phyloP scores from a whole-genome alignment of 1,140 invertebrate species.

The Oppia nitens region DNA sequence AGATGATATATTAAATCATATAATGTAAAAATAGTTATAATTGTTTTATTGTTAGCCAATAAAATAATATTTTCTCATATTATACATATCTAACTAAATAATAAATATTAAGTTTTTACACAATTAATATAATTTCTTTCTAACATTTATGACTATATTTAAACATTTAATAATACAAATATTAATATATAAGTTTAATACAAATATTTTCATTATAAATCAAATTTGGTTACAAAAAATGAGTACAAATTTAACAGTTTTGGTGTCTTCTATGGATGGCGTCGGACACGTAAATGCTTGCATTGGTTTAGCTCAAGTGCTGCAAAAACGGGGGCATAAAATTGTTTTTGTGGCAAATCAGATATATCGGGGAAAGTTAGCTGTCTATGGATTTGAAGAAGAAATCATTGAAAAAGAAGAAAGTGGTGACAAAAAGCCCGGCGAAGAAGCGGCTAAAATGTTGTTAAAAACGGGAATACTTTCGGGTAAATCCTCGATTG shows the following conservation, averaged over 20 bases:
- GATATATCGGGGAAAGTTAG: neutral
- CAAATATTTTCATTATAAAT: too few species aligned
- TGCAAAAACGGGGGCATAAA: neutral
- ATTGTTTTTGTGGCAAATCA: neutral
- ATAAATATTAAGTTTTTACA: too few species aligned
- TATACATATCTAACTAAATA: too few species aligned
- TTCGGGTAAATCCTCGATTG: neutral
- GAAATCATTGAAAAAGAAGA: neutral
- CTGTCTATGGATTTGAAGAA: conserved; percentile 1
- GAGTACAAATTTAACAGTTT: neutral
- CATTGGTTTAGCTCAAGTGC: neutral
- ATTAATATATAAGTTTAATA: too few species aligned
- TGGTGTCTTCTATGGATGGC: neutral
- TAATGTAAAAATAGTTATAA: too few species aligned
- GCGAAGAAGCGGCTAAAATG: neutral
- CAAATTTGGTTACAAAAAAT: too few species aligned
- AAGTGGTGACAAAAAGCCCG: neutral
- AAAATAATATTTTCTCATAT: too few species aligned
- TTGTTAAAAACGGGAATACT: conserved; percentile 4
- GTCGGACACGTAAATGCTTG: neutral
- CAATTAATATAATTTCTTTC: too few species aligned
- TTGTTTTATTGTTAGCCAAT: too few species aligned
- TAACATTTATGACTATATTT: too few species aligned
- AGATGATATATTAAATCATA: too few species aligned
- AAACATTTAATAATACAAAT: too few species aligned